Percentiles rank a stretch among this genome's conserved stretches.
phyloP scores from a whole-genome alignment of 2,113 vertebrate species.

The Motacilla alba region DNA sequence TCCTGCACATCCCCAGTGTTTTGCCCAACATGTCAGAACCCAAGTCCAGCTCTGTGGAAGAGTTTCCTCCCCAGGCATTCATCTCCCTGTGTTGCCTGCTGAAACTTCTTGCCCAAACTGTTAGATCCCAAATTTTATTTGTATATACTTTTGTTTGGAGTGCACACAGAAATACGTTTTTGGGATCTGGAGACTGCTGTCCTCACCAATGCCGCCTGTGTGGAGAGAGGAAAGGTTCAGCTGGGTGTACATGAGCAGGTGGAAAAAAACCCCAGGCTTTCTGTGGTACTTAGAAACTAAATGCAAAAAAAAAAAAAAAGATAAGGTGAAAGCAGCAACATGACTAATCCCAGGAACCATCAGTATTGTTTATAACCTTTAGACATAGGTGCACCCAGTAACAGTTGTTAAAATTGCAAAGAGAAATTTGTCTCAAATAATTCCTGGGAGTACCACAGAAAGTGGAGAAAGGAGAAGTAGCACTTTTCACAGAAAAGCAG shows the following conservation, averaged over 20 bases:
- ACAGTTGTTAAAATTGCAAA: background rate
- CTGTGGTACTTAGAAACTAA: background rate
- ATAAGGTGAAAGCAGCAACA: background rate
- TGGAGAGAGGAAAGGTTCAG: background rate
- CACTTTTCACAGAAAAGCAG: background rate
- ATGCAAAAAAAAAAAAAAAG: background rate
- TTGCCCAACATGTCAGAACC: background rate
- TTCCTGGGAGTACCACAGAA: background rate
- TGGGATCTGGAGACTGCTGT: background rate
- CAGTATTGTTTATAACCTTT: background rate
- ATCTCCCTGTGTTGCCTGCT: background rate
- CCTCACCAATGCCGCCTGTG: background rate
- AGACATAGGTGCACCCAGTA: background rate
- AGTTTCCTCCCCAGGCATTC: background rate
- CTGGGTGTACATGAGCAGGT: background rate
- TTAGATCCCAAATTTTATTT: background rate
- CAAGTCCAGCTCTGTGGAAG: background rate
- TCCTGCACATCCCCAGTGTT: accelerated
- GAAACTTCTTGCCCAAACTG: background rate
- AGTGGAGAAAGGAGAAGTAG: background rate
- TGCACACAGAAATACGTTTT: background rate
- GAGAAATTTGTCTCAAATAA: background rate
- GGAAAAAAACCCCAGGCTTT: background rate
- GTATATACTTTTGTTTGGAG: background rate
- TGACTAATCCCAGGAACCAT: background rate